Percentiles rank a stretch among this genome's conserved stretches.
Conservation (phyloP, 2,888 invertebrate species). For the Autographa pulchrina region DNA sequence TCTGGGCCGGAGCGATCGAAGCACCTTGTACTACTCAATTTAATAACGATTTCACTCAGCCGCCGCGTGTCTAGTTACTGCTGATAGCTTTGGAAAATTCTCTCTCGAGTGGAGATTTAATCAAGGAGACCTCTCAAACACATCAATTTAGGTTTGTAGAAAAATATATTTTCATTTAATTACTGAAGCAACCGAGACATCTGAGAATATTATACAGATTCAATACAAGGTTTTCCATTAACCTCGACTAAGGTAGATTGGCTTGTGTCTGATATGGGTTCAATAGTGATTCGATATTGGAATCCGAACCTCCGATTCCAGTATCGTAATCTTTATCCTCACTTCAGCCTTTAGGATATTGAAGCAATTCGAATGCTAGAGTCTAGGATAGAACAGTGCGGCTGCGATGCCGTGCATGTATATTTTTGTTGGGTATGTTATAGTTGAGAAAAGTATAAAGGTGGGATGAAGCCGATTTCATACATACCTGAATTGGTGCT, state of each 20-base stretch:
- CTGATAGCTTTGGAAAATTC: slow-evolving; percentile 33
- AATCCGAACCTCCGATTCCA: slow-evolving; percentile 37
- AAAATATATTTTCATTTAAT: slow-evolving; percentile 28
- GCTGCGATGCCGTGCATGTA: slow-evolving; percentile 19
- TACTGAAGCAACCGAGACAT: slow-evolving; percentile 12
- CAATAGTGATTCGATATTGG: slow-evolving; percentile 25
- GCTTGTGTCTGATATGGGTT: slow-evolving; percentile 36
- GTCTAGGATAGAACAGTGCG: slow-evolving; percentile 34
- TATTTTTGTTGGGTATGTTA: slow-evolving; percentile 30
- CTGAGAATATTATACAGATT: slow-evolving; percentile 23
- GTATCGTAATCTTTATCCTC: slow-evolving; percentile 42
- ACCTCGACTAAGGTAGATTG: slow-evolving; percentile 33
- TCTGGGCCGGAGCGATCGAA: slow-evolving; percentile 42
- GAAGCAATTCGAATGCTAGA: slow-evolving; percentile 46
- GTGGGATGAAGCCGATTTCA: slow-evolving; percentile 16
- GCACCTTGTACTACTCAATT: slow-evolving; percentile 46
- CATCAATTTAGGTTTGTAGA: slow-evolving; percentile 17
- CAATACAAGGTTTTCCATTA: slow-evolving; percentile 22
- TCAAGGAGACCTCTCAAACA: slow-evolving; percentile 24
- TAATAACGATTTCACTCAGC: slow-evolving; percentile 41
- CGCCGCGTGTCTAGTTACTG: slow-evolving; percentile 32
- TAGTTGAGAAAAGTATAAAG: slow-evolving; percentile 20
- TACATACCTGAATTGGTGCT: slow-evolving; percentile 25
- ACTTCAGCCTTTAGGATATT: slow-evolving; percentile 41
- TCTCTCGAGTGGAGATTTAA: slow-evolving; percentile 33